These are phyloP conservation scores for Chrysodeixis includens DNA, from an alignment of 2,888 invertebrate genomes.

Conservation along the genomic window DNA sequence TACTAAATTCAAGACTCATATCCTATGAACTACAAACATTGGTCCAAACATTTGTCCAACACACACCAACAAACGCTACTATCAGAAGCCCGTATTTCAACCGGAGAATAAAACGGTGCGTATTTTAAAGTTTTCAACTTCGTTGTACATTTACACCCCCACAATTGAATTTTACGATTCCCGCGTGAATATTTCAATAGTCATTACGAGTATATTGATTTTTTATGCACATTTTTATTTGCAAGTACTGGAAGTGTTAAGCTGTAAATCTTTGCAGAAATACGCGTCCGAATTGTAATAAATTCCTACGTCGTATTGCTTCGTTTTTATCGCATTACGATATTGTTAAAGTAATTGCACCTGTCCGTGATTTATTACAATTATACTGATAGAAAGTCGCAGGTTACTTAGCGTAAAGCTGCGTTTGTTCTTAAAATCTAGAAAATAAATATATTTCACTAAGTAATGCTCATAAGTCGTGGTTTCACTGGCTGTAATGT, in stretches of 20 bases:
- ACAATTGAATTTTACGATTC: conserved; percentile 72
- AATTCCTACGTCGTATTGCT: conserved; percentile 39
- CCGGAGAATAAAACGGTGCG: conserved; percentile 58
- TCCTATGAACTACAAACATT: conserved; percentile 23
- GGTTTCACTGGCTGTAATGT: neutral
- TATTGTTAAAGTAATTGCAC: conserved; percentile 39
- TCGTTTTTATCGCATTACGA: conserved; percentile 36
- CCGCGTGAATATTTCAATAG: conserved; percentile 62
- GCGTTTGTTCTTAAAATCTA: neutral
- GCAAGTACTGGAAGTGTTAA: conserved; percentile 54
- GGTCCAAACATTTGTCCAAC: conserved; percentile 51
- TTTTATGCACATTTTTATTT: conserved; percentile 66
- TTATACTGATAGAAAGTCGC: conserved; percentile 14
- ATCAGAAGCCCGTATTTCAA: conserved; percentile 62
- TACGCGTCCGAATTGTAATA: conserved; percentile 42
- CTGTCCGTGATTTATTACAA: neutral
- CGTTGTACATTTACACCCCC: conserved; percentile 70
- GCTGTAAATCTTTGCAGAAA: conserved; percentile 52
- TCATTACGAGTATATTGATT: conserved; percentile 59
- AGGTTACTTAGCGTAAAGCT: neutral
- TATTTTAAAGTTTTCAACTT: conserved; percentile 65
- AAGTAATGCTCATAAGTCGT: neutral
- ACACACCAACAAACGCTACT: conserved; percentile 50
- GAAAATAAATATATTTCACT: neutral
- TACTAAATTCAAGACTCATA: too few relatives aligned